Percentiles rank a stretch among this genome's conserved stretches.
These are phyloP conservation scores for Strigamia transsilvanica DNA, from an alignment of 2,888 invertebrate species.

Conservation along the genomic window DNA sequence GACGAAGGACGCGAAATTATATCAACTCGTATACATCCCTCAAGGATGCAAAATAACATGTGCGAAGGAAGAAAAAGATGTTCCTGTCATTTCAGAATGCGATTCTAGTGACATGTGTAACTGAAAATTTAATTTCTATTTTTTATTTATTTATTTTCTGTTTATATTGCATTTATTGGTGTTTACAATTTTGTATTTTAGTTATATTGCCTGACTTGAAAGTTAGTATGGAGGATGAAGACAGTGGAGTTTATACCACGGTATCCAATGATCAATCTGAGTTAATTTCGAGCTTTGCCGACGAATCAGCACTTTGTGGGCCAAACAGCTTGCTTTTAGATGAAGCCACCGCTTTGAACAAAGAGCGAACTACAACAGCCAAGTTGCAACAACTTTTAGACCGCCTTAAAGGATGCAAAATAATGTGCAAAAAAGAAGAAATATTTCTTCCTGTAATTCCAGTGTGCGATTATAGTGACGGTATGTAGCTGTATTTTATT, in stretches of 20 bases:
- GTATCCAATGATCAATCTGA: no score
- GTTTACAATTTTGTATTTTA: no score
- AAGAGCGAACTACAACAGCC: neutral
- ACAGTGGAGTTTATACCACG: no score
- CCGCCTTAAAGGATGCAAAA: neutral
- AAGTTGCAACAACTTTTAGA: neutral
- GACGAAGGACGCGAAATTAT: neutral
- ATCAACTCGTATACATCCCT: neutral
- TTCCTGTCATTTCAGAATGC: neutral
- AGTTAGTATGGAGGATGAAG: no score
- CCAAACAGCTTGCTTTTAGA: no score
- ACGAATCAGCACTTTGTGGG: no score
- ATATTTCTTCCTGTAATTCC: neutral
- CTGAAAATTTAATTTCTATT: no score
- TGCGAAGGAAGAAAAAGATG: neutral
- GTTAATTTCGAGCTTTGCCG: no score
- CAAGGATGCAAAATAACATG: neutral
- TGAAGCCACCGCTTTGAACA: constrained; percentile 24
- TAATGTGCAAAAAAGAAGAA: neutral
- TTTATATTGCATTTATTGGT: no score
- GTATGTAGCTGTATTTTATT: neutral
- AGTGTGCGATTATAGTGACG: neutral
- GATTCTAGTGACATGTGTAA: neutral
- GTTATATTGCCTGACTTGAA: no score
- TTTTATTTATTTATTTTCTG: no score